Percentiles rank a stretch among this genome's conserved stretches.
Evolutionary conservation across 2,888 invertebrate genomes (phyloP).

Genomic region (Liposcelis brunnea): DNA sequence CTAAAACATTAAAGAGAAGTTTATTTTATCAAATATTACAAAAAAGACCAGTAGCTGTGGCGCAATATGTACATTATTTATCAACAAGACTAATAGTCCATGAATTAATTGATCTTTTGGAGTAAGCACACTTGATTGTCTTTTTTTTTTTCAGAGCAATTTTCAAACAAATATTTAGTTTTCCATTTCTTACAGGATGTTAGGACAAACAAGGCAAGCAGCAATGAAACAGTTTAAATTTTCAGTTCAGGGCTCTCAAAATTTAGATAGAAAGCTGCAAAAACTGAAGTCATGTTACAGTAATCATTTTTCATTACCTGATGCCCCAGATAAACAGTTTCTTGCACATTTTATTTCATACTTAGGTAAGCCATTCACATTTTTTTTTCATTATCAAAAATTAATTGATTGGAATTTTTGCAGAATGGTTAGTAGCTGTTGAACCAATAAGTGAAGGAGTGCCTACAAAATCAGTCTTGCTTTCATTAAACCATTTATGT

Average conservation of each 20-base stretch:
- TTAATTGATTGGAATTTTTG: conserved; percentile 23
- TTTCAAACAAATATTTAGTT: conserved; percentile 10
- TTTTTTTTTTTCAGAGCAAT: conserved; percentile 11
- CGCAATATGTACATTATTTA: conserved; percentile 59
- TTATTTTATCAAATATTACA: conserved; percentile 51
- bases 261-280: conserved; percentile 28
- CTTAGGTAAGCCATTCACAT: too few species aligned
- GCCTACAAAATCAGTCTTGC: conserved; percentile 26
- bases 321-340: conserved; percentile 22
- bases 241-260: conserved; percentile 21
- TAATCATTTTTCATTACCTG: conserved; percentile 34
- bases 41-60: conserved; percentile 49
- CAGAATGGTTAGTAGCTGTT: too few species aligned
- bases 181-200: conserved; percentile 33
- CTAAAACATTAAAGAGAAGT: conserved; percentile 50
- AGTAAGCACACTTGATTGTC: conserved; percentile 33
- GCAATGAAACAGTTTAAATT: conserved; percentile 32
- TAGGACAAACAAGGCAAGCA: conserved; percentile 47
- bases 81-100: conserved; percentile 44
- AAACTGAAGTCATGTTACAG: conserved; percentile 30
- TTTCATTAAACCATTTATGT: conserved; percentile 34
- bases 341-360: not conserved
- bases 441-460: too few species aligned
- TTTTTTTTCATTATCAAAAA: not conserved
- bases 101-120: conserved; percentile 54